Evolutionary conservation across 2,888 invertebrate genomes (phyloP).

Genomic region (Drosophila anomalata): DNA sequence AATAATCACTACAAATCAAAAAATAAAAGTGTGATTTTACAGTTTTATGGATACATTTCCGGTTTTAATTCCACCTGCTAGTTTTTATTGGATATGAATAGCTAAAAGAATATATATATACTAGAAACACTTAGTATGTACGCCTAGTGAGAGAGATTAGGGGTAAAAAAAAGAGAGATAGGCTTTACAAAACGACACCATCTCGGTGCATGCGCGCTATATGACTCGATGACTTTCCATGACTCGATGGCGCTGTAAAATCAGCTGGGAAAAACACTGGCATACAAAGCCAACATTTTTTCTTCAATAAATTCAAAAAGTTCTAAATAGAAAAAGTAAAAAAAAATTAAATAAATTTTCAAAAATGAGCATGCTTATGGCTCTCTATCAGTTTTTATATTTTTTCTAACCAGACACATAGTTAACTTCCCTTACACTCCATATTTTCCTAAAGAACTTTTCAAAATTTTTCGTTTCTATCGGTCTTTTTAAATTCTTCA

Average conservation of each 20-base stretch:
- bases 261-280: constrained; percentile 45
- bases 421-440: not conserved
- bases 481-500: not conserved
- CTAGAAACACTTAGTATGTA: not conserved
- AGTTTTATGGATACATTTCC: not conserved
- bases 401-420: not conserved
- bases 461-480: not conserved
- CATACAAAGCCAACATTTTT: not conserved
- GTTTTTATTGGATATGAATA: not conserved
- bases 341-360: not conserved
- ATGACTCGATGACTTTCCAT: not conserved
- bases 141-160: not conserved
- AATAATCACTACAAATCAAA: not conserved
- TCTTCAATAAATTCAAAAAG: not conserved
- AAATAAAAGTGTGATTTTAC: not conserved
- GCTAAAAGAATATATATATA: not conserved
- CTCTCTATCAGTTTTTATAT: not conserved
- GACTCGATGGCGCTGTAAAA: constrained; percentile 6
- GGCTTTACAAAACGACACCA: constrained; percentile 12
- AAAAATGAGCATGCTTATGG: not conserved
- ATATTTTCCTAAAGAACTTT: not conserved
- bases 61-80: not conserved
- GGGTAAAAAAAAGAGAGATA: not conserved
- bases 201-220: constrained; percentile 22
- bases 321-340: constrained; percentile 3